These are phyloP conservation scores for Drosophila lacicola DNA, from an alignment of 2,888 invertebrate genomes.

Conservation along the genomic window DNA sequence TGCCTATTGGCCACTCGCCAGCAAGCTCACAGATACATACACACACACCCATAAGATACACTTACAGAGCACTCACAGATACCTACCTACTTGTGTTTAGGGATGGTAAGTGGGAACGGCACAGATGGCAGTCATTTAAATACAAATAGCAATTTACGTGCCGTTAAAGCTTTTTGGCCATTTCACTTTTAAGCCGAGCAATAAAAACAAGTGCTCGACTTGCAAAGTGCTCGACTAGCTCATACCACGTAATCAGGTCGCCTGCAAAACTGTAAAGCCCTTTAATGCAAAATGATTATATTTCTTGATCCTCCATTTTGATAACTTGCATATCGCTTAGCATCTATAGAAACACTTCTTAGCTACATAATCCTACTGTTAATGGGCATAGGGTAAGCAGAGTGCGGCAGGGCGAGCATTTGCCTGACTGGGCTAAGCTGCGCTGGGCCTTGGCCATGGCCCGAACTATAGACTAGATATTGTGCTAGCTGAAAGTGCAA, in stretches of 20 bases:
- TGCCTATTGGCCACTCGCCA: conserved; percentile 18
- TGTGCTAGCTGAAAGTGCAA: conserved; percentile 20
- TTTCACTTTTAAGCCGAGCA: conserved; percentile 29
- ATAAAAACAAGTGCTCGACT: conserved; percentile 6
- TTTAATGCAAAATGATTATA: too few relatives aligned
- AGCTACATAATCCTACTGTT: neutral
- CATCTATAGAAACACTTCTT: too few relatives aligned
- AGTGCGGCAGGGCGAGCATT: neutral
- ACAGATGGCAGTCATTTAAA: conserved; percentile 32
- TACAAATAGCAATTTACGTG: conserved; percentile 43
- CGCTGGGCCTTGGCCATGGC: neutral
- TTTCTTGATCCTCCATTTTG: too few relatives aligned
- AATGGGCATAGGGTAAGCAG: neutral
- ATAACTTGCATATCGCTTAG: too few relatives aligned
- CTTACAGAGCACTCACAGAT: neutral
- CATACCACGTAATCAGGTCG: conserved; percentile 4
- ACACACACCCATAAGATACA: neutral
- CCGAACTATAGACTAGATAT: neutral
- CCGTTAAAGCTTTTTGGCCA: conserved; percentile 27
- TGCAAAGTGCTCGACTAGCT: neutral
- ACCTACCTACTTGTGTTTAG: neutral
- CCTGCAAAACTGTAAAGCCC: neutral
- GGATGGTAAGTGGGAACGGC: neutral
- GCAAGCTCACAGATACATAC: conserved; percentile 3
- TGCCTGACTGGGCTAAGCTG: neutral